A percentile compares a stretch with the other conserved stretches of the same genome.
Conservation (phyloP, 2,888 invertebrate species). For the Keiferia lycopersicella region DNA sequence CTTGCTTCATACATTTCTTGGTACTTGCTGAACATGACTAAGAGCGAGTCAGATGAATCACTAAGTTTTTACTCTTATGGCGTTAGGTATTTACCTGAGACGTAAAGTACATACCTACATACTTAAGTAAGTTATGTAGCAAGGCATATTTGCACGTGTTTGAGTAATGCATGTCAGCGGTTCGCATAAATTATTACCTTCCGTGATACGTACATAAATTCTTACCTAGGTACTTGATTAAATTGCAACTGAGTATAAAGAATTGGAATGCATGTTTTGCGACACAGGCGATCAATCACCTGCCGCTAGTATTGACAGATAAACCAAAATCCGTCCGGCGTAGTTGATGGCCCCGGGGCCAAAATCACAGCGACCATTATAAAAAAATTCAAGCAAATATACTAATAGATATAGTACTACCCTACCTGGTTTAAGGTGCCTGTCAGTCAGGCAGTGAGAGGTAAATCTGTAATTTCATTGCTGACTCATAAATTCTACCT, state of each 20-base stretch:
- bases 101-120: neutral
- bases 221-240: neutral
- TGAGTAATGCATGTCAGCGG: neutral
- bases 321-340: no score
- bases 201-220: neutral
- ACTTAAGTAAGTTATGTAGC: neutral
- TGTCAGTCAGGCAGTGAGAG: no score
- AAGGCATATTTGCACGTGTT: constrained; percentile 2
- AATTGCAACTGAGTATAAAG: neutral
- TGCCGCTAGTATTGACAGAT: no score
- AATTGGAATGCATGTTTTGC: neutral
- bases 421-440: no score
- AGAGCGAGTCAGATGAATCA: constrained; percentile 14
- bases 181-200: neutral
- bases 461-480: no score
- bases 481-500: no score
- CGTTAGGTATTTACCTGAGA: neutral
- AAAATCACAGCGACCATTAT: no score
- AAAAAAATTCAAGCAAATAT: no score
- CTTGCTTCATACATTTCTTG: constrained; percentile 3
- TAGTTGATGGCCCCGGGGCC: no score
- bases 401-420: no score
- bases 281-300: no score
- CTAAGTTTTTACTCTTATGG: constrained; percentile 15
- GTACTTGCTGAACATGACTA: neutral